Evolutionary conservation across 2,888 invertebrate species (phyloP).

Genomic region (Sisyra nigra): DNA sequence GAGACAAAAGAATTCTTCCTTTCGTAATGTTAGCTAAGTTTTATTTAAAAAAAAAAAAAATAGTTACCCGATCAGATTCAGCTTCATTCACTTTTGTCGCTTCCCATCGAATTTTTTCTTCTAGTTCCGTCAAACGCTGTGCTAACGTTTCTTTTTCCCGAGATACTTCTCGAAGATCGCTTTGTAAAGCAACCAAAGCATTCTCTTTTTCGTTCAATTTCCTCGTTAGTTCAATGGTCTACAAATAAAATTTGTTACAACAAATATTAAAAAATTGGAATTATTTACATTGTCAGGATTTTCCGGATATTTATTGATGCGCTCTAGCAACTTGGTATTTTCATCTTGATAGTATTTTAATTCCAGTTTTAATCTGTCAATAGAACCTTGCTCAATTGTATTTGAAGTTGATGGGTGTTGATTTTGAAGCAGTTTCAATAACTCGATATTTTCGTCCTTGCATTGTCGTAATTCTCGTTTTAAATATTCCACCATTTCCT

Average conservation of each 20-base stretch:
- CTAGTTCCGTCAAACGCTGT: conserved; percentile 21
- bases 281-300: conserved; percentile 20
- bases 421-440: too few species aligned
- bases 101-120: conserved; percentile 12
- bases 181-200: conserved; percentile 24
- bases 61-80: conserved; percentile 20
- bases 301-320: conserved; percentile 21
- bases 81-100: conserved; percentile 12
- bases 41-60: too few species aligned
- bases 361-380: conserved; percentile 27
- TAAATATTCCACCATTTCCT: too few species aligned
- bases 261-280: conserved; percentile 2
- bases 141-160: conserved; percentile 29
- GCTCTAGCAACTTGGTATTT: conserved; percentile 27
- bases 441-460: too few species aligned
- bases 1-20: too few species aligned
- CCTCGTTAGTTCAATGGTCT: conserved; percentile 14
- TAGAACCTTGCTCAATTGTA: too few species aligned
- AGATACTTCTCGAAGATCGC: conserved; percentile 26
- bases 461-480: too few species aligned
- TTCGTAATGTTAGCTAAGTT: too few species aligned
- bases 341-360: conserved; percentile 33
- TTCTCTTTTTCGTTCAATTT: conserved; percentile 27
- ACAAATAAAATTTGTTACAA: conserved; percentile 4
- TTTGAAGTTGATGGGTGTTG: too few species aligned